Evolutionary conservation across 2,888 invertebrate species (phyloP), one percentile per base, ranked within the genome.

Genomic region (Synergus umbraculus): DNA sequence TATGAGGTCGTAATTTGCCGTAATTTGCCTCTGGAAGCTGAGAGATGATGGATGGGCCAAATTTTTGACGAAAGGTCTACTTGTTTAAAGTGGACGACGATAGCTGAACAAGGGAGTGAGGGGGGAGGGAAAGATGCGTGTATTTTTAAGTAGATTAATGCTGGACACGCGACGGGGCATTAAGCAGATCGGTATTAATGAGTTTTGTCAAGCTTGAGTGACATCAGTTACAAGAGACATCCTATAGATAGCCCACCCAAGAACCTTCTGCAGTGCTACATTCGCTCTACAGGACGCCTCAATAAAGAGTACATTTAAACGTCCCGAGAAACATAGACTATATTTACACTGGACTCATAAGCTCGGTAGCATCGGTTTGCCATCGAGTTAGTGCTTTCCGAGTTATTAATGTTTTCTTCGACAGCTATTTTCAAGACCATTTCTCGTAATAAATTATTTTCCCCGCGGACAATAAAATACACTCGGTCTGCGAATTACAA

Each of bases 101-200:
- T 37, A 54, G 49, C 49, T 49, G 44, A 49, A 49, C 15, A 15
- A 22, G 46, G 22, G 22, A 8, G 41, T 46, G 49, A 13, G 29
- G 29, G 49, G 29, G 29, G 29, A 7, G 29, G 46, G 22, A 29
- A 22, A 73, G 54, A 54, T 83, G 82, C 82, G 65, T 82, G 82
- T 84, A 84, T 84, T 84, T 84, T 91, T 90, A 91, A 91, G 90
- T 88, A 90, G 91, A 91, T 91, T 91, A 91, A 90, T 90, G 90
- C 87, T 85, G 87, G 89, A 90, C 89, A 89, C 89, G 91, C 88
- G 89, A 89, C 88, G 89, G 87, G 82, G 90, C 92, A 91, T 91
- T 91, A 91, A 90, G 89, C 89, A 90, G 92, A 92, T 92, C 90
- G 89, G 91, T 91, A 92, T 92, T 92, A 92, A 92, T 91, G 92